Evolutionary conservation across 2,888 invertebrate genomes (phyloP).

Genomic region (Erynnis tages): DNA sequence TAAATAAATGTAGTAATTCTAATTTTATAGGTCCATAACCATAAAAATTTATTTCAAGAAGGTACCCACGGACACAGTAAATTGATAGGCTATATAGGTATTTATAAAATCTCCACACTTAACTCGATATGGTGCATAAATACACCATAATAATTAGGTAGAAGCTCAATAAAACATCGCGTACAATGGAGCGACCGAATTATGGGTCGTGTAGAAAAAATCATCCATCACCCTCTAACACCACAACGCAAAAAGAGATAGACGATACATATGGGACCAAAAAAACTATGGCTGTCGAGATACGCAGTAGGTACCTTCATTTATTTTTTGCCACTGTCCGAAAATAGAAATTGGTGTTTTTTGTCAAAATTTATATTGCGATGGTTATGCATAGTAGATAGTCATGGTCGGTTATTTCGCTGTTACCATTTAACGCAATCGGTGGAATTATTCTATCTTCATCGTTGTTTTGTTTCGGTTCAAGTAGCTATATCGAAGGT

Average conservation of each 20-base stretch:
- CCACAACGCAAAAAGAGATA: constrained; percentile 12
- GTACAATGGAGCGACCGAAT: constrained; percentile 21
- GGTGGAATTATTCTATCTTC: too few relatives aligned
- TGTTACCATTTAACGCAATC: too few relatives aligned
- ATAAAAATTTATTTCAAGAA: constrained; percentile 2
- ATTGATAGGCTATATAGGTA: constrained; percentile 4
- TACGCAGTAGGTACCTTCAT: constrained; percentile 27
- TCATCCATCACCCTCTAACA: constrained; percentile 18
- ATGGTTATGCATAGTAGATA: too few relatives aligned
- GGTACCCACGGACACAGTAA: constrained; percentile 1
- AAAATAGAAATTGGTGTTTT: constrained; percentile 28
- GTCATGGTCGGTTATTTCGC: too few relatives aligned
- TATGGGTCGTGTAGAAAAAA: constrained; percentile 12
- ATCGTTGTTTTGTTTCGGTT: too few relatives aligned
- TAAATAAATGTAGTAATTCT: neutral
- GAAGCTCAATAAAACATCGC: constrained; percentile 18
- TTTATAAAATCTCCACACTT: constrained; percentile 13
- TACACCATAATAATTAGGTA: constrained; percentile 23
- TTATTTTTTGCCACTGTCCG: constrained; percentile 27
- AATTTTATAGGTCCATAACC: constrained; percentile 4
- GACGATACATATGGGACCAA: constrained; percentile 9
- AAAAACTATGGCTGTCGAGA: constrained; percentile 30
- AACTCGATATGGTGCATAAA: constrained; percentile 19
- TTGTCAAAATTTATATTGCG: constrained; percentile 11
- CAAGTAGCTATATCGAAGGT: too few relatives aligned